phyloP scores from a whole-genome alignment of 2,113 vertebrate genomes.

The Smithornis capensis region DNA sequence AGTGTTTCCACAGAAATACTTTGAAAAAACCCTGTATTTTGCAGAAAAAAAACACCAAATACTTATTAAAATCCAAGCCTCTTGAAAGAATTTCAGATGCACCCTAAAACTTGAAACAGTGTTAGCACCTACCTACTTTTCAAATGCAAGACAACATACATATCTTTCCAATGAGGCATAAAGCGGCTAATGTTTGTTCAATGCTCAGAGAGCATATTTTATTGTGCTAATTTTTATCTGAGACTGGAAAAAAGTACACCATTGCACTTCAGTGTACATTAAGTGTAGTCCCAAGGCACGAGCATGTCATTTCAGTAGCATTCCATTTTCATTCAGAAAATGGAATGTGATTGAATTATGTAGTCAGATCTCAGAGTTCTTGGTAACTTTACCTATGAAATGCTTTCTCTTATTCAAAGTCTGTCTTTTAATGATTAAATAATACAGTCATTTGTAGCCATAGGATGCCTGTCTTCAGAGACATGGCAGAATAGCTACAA shows the following conservation, averaged over 20 bases:
- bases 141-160: neutral
- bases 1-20: neutral
- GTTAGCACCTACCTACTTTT: neutral
- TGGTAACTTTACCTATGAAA: conserved; percentile 26
- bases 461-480: neutral
- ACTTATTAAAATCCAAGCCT: neutral
- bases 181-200: neutral
- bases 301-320: neutral
- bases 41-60: neutral
- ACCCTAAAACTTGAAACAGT: neutral
- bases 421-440: conserved; percentile 62
- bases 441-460: conserved; percentile 48
- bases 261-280: neutral
- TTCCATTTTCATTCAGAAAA: neutral
- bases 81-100: neutral
- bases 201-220: neutral
- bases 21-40: neutral
- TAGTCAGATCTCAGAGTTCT: neutral
- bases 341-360: neutral
- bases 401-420: conserved; percentile 55
- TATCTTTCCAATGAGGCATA: neutral
- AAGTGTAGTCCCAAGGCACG: neutral
- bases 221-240: neutral
- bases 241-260: neutral
- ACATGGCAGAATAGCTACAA: conserved; percentile 11